Evolutionary conservation across 2,797 vertebrate species (phyloP).

Genomic region (Anableps anableps): DNA sequence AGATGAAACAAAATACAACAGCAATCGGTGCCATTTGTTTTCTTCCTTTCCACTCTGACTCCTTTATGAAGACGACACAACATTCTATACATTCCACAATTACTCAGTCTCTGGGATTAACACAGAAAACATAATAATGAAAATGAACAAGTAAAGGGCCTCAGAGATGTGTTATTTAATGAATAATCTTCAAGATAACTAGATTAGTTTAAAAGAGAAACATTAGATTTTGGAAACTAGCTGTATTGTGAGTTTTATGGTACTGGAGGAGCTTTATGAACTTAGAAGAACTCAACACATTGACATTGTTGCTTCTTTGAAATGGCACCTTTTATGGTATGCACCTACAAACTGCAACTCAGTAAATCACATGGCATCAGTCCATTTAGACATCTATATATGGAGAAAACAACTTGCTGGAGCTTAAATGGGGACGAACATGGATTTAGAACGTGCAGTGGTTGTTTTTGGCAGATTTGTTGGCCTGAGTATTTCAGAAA

Average conservation of each 20-base stretch:
- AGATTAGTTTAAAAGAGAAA: neutral
- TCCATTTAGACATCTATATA: neutral
- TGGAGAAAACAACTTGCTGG: neutral
- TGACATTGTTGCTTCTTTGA: neutral
- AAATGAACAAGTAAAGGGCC: neutral
- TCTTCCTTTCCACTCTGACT: neutral
- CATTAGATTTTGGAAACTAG: neutral
- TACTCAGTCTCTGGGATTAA: neutral
- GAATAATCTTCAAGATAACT: neutral
- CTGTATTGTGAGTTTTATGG: neutral
- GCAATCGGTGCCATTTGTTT: conserved; percentile 5
- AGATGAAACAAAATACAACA: neutral
- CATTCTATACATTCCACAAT: neutral
- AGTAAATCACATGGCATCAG: neutral
- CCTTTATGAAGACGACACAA: neutral
- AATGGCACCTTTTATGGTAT: neutral
- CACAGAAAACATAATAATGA: neutral
- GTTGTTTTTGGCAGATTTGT: neutral
- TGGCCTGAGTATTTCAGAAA: neutral
- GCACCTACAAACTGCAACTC: neutral
- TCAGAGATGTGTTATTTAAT: neutral
- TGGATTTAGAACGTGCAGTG: neutral
- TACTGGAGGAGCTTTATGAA: neutral
- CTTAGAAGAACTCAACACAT: neutral
- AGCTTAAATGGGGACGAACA: neutral